Evolutionary conservation across 1,140 invertebrate genomes (phyloP).

Genomic region (Andricus grossulariae): DNA sequence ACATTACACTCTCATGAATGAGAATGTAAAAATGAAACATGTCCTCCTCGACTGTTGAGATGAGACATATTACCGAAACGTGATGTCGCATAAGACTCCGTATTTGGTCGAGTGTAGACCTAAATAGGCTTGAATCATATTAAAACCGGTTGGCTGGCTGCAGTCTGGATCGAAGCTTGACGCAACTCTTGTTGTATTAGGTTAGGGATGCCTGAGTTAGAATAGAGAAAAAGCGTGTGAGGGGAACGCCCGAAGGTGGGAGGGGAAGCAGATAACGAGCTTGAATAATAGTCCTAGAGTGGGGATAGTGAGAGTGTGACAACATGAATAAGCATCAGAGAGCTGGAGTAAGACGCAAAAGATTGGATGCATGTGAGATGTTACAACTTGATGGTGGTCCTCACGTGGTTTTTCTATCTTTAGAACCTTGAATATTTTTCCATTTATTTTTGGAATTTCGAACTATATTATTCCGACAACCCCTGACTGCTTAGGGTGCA

Average conservation of each 20-base stretch:
- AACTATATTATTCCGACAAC: too few relatives aligned
- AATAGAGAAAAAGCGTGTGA: conserved; percentile 51
- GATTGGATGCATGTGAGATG: conserved; percentile 34
- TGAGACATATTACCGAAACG: conserved; percentile 21
- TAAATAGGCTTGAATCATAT: conserved; percentile 71
- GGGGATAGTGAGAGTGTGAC: conserved; percentile 24
- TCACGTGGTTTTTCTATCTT: conserved; percentile 13
- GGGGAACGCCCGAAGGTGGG: conserved; percentile 32
- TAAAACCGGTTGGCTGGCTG: conserved; percentile 67
- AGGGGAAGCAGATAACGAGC: conserved; percentile 42
- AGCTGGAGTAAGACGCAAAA: conserved; percentile 40
- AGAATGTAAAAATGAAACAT: too few relatives aligned
- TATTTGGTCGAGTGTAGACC: conserved; percentile 65
- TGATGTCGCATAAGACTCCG: conserved; percentile 37
- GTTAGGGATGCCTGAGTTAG: conserved; percentile 71
- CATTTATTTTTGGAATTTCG: too few relatives aligned
- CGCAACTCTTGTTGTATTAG: conserved; percentile 71
- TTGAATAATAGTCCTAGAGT: conserved; percentile 27
- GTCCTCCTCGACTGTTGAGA: too few relatives aligned
- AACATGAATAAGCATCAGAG: neutral
- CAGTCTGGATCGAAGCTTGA: conserved; percentile 58
- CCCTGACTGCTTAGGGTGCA: too few relatives aligned
- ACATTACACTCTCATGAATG: too few relatives aligned
- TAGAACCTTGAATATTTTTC: neutral
- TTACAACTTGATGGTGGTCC: conserved; percentile 50